Evolutionary conservation across 1,140 invertebrate species (phyloP).

Genomic region (Drosophila miranda): DNA sequence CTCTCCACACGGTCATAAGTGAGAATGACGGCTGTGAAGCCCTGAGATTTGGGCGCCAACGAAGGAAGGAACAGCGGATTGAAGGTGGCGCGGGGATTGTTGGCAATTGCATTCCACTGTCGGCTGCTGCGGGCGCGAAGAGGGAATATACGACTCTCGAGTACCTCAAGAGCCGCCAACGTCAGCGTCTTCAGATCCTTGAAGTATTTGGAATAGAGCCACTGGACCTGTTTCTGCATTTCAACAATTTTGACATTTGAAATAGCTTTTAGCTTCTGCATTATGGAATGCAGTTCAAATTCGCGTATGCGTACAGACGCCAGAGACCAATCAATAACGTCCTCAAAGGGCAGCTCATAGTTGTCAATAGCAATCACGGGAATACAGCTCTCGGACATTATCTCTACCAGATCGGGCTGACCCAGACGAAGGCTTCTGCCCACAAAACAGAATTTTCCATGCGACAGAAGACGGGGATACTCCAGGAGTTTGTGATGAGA

Average conservation of each 20-base stretch:
- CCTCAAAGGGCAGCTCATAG: slow-evolving; percentile 91
- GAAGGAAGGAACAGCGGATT: slow-evolving; percentile 93
- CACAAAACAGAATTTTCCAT: slow-evolving; percentile 91
- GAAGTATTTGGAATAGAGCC: slow-evolving; percentile 93
- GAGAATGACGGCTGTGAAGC: slow-evolving; percentile 96
- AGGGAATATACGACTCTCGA: slow-evolving; percentile 96
- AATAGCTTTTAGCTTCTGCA: slow-evolving; percentile 86
- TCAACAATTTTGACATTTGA: slow-evolving; percentile 85
- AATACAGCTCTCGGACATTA: slow-evolving; percentile 93
- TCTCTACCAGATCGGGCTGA: slow-evolving; percentile 90
- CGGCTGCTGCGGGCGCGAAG: slow-evolving; percentile 90
- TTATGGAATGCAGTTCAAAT: slow-evolving; percentile 88
- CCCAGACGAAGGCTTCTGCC: slow-evolving; percentile 89
- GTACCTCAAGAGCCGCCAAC: slow-evolving; percentile 91
- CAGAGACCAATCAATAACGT: slow-evolving; percentile 91
- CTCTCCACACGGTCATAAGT: slow-evolving; percentile 95
- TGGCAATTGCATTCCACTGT: slow-evolving; percentile 90
- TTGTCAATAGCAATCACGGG: slow-evolving; percentile 92
- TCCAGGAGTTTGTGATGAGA: slow-evolving; percentile 84
- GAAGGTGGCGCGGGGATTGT: slow-evolving; percentile 84
- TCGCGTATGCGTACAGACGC: slow-evolving; percentile 93
- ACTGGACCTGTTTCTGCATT: slow-evolving; percentile 87
- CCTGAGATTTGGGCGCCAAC: slow-evolving; percentile 91
- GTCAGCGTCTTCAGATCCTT: slow-evolving; percentile 91
- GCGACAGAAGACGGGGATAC: slow-evolving; percentile 91